phyloP scores from a whole-genome alignment of 2,888 invertebrate genomes.

The Aleiodes testaceus region DNA sequence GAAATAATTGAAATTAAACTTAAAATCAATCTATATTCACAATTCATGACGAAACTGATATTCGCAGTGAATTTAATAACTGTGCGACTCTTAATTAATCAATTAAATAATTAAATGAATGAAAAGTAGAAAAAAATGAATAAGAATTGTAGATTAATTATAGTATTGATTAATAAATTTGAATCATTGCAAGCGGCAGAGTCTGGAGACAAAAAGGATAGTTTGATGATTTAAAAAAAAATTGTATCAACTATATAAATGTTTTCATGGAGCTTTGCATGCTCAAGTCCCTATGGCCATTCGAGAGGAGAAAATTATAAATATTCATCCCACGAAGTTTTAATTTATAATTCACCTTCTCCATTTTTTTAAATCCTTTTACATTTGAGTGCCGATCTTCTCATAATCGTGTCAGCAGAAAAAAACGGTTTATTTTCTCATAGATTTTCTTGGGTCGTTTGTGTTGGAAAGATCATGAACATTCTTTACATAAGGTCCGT shows the following conservation, averaged over 20 bases:
- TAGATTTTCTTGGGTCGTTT: too few relatives aligned
- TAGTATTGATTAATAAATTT: constrained; percentile 50
- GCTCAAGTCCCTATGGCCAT: constrained; percentile 29
- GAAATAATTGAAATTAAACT: not conserved
- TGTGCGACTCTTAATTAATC: not conserved
- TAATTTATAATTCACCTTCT: not conserved
- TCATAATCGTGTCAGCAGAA: too few relatives aligned
- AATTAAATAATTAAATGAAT: not conserved
- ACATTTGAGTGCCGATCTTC: too few relatives aligned
- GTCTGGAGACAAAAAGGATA: not conserved
- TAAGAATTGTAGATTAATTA: constrained; percentile 47
- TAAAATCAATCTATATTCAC: constrained; percentile 5
- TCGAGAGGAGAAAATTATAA: constrained; percentile 15
- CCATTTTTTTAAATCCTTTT: too few relatives aligned
- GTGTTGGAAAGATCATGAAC: too few relatives aligned
- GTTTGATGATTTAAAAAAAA: not conserved
- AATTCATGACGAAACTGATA: constrained; percentile 6
- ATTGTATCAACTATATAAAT: constrained; percentile 28
- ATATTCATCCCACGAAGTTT: too few relatives aligned
- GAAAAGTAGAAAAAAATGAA: constrained; percentile 6
- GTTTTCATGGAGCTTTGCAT: constrained; percentile 23
- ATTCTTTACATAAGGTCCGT: too few relatives aligned
- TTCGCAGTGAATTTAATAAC: constrained; percentile 9
- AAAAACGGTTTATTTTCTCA: too few relatives aligned
- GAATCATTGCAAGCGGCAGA: constrained; percentile 12